Evolutionary conservation across 2,888 invertebrate species (phyloP).

Genomic region (Balanococcus diminutus): DNA sequence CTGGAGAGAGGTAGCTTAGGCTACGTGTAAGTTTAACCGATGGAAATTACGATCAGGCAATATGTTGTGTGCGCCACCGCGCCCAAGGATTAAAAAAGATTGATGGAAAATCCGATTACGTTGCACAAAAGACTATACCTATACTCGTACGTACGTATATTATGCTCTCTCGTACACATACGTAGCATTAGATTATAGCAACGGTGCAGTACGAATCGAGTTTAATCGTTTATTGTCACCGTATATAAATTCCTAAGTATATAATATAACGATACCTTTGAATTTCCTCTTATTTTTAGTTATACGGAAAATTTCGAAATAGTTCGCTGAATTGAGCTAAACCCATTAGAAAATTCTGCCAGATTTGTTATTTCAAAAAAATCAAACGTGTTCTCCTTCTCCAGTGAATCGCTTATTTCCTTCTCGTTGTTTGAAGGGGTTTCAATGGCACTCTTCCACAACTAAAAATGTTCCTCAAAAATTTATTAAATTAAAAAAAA

Average conservation of each 20-base stretch:
- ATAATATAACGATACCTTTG: not conserved
- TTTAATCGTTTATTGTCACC: not conserved
- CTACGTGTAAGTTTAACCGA: not conserved
- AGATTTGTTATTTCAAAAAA: too few species aligned
- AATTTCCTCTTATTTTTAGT: not conserved
- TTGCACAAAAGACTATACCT: not conserved
- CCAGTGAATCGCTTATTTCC: too few species aligned
- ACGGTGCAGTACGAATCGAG: not conserved
- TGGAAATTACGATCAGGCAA: not conserved
- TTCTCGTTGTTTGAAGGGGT: too few species aligned
- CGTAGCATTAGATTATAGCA: not conserved
- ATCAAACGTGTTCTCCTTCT: too few species aligned
- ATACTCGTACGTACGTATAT: not conserved
- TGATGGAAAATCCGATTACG: not conserved
- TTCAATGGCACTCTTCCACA: too few species aligned
- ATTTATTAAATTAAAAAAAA: too few species aligned
- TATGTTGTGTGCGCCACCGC: not conserved
- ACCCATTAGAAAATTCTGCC: too few species aligned
- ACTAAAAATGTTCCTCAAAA: too few species aligned
- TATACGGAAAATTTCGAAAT: not conserved
- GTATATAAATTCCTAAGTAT: not conserved
- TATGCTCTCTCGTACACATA: not conserved
- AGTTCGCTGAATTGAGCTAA: not conserved
- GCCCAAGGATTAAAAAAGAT: constrained; percentile 23
- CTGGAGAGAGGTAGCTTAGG: too few species aligned